Conservation (phyloP, 2,113 vertebrate genomes). For the Brachyhypopomus gauderio region DNA sequence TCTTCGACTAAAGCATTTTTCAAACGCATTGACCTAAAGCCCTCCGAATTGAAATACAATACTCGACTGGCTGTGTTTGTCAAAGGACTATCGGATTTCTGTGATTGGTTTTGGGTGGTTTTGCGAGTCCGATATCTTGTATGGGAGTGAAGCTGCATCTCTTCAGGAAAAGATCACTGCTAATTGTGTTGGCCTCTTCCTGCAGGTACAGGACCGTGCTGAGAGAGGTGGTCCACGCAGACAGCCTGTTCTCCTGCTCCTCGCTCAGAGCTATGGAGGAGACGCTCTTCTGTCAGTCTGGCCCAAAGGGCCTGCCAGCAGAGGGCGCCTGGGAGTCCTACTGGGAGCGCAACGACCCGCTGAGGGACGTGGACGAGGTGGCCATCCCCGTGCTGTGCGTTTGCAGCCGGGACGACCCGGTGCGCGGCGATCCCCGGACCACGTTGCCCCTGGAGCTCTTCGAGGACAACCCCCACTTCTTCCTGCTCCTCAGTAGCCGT, state of each 20-base stretch:
- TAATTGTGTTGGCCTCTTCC: constrained; percentile 35
- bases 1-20: not conserved
- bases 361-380: constrained; percentile 81
- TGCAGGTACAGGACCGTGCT: constrained; percentile 76
- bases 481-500: constrained; percentile 73
- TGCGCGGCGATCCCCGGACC: constrained; percentile 70
- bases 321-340: constrained; percentile 74
- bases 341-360: constrained; percentile 81
- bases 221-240: constrained; percentile 69
- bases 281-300: constrained; percentile 73
- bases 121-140: constrained; percentile 54
- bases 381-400: constrained; percentile 79
- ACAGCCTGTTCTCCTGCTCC: constrained; percentile 72
- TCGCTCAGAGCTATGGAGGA: constrained; percentile 76
- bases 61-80: constrained; percentile 54
- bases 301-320: constrained; percentile 35
- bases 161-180: constrained; percentile 38
- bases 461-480: constrained; percentile 82
- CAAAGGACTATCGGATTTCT: constrained; percentile 60
- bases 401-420: constrained; percentile 77
- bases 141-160: constrained; percentile 49
- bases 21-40: constrained; percentile 8
- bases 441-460: constrained; percentile 80
- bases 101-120: constrained; percentile 39
- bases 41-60: constrained; percentile 52